Conservation (phyloP, 2,797 vertebrate genomes). For the Sebastes dallii region DNA sequence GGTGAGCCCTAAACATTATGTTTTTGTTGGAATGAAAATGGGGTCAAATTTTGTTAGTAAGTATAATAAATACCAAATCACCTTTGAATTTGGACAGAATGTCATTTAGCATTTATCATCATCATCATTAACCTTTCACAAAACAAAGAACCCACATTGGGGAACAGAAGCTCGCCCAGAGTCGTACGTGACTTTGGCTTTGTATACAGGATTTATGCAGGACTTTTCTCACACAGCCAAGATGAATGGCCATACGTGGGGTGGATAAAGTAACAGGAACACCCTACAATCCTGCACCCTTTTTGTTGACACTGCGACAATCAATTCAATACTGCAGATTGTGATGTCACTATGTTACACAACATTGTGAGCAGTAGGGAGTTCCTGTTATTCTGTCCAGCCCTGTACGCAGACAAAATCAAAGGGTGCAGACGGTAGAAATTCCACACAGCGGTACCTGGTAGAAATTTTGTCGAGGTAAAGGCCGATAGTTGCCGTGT, state of each 20-base stretch:
- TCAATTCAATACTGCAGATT: neutral
- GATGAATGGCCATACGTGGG: neutral
- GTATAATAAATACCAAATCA: neutral
- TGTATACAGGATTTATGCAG: neutral
- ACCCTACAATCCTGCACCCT: neutral
- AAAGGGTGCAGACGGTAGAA: neutral
- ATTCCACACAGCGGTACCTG: slow-evolving; percentile 31
- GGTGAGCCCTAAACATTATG: neutral
- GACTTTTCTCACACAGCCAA: neutral
- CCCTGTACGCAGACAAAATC: neutral
- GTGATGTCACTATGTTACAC: neutral
- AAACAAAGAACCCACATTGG: neutral
- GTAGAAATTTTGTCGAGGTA: slow-evolving; percentile 38
- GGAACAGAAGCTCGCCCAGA: neutral
- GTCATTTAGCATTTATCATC: neutral
- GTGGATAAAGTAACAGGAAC: slow-evolving; percentile 19
- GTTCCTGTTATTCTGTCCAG: slow-evolving; percentile 29
- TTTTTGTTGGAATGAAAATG: neutral
- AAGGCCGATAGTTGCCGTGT: slow-evolving; percentile 29
- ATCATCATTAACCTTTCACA: neutral
- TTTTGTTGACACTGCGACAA: neutral
- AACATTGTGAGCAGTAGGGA: neutral
- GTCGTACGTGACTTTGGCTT: neutral
- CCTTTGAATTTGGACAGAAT: neutral
- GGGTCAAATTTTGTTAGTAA: neutral